Conservation (phyloP, 2,888 invertebrate species). For the Eristalinus aeneus region DNA sequence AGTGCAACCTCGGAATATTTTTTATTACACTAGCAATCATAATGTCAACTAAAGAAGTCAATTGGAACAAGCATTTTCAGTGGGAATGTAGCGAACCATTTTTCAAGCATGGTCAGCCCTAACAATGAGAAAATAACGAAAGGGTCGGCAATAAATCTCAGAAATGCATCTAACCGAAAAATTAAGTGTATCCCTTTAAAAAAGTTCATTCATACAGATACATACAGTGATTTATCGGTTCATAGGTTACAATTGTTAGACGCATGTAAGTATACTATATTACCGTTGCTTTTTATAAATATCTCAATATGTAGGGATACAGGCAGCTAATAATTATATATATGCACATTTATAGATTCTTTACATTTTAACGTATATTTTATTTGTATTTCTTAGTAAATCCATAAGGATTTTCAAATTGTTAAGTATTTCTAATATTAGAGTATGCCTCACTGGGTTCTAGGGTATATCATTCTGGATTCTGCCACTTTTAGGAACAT, state of each 20-base stretch:
- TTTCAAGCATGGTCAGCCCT: constrained; percentile 21
- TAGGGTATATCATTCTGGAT: too few species aligned
- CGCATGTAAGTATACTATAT: background rate
- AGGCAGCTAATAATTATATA: too few species aligned
- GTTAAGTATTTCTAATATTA: too few species aligned
- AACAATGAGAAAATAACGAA: constrained; percentile 7
- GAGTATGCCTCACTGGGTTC: too few species aligned
- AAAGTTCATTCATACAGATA: background rate
- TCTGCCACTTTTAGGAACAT: too few species aligned
- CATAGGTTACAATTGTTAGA: background rate
- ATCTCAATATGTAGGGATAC: too few species aligned
- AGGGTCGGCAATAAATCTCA: constrained; percentile 47
- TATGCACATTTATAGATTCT: too few species aligned
- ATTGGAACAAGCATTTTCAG: constrained; percentile 19
- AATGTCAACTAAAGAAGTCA: constrained; percentile 17
- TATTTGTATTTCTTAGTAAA: too few species aligned
- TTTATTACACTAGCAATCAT: constrained; percentile 11
- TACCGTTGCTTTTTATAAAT: background rate
- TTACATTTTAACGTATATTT: too few species aligned
- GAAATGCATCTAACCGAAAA: constrained; percentile 62
- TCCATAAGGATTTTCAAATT: too few species aligned
- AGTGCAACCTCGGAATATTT: constrained; percentile 20
- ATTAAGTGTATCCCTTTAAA: constrained; percentile 53
- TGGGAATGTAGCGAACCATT: background rate
- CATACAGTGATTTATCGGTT: constrained; percentile 17